These are phyloP conservation scores for Drosophila greeni DNA, from an alignment of 2,888 invertebrate species.

Conservation along the genomic window DNA sequence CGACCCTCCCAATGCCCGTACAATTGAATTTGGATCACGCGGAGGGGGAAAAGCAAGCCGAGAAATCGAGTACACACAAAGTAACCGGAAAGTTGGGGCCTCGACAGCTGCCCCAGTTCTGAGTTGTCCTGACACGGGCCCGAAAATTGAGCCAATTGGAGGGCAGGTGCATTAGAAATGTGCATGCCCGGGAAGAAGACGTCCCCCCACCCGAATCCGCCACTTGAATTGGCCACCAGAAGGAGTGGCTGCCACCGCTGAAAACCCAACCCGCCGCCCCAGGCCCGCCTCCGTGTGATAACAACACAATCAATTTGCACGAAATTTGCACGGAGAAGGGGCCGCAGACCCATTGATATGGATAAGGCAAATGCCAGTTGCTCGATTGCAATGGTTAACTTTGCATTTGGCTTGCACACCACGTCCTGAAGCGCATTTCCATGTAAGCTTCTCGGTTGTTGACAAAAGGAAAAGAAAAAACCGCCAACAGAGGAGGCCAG, in stretches of 20 bases:
- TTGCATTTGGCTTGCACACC: slow-evolving; percentile 73
- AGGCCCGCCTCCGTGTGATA: slow-evolving; percentile 51
- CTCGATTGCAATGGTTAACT: slow-evolving; percentile 54
- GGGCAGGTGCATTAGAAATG: slow-evolving; percentile 69
- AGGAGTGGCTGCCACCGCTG: background rate
- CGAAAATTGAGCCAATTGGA: slow-evolving; percentile 69
- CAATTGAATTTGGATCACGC: slow-evolving; percentile 69
- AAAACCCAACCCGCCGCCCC: background rate
- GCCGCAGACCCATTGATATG: slow-evolving; percentile 18
- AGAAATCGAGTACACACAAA: slow-evolving; percentile 44
- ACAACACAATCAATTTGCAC: slow-evolving; percentile 74
- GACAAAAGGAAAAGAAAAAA: slow-evolving; percentile 46
- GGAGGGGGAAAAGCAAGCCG: slow-evolving; percentile 42
- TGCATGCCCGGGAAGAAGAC: slow-evolving; percentile 40
- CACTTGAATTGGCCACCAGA: slow-evolving; percentile 25
- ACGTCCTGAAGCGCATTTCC: slow-evolving; percentile 69
- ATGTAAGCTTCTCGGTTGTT: slow-evolving; percentile 67
- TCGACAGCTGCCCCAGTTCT: slow-evolving; percentile 71
- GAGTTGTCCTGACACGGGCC: slow-evolving; percentile 60
- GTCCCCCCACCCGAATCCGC: slow-evolving; percentile 5
- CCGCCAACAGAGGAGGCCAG: slow-evolving; percentile 23
- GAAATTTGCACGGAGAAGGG: slow-evolving; percentile 66
- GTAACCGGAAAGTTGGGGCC: slow-evolving; percentile 17
- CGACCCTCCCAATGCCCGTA: slow-evolving; percentile 40
- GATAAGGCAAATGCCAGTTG: slow-evolving; percentile 51